Percentiles rank a stretch among this genome's conserved stretches.
Conservation (phyloP, 1,140 invertebrate species). For the Drosophila murphyi region DNA sequence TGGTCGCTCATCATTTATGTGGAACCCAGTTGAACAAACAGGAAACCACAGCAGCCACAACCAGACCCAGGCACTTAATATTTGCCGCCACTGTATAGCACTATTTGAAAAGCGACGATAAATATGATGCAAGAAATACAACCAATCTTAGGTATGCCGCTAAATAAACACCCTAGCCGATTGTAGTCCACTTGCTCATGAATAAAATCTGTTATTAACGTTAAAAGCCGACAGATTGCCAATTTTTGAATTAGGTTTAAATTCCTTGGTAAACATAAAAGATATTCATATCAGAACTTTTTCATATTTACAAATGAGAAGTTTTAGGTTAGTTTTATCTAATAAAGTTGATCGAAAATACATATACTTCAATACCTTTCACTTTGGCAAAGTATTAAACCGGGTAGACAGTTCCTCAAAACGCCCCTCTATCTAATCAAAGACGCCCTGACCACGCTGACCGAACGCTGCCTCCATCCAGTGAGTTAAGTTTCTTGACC, state of each 20-base stretch:
- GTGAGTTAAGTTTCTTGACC: constrained; percentile 56
- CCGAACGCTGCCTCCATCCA: constrained; percentile 23
- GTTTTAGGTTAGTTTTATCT: too few relatives aligned
- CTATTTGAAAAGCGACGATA: constrained; percentile 11
- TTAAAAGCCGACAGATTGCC: too few relatives aligned
- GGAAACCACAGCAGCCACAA: constrained; percentile 24
- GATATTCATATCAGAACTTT: too few relatives aligned
- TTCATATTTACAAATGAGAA: too few relatives aligned
- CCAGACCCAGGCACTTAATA: constrained; percentile 47
- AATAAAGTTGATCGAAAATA: too few relatives aligned
- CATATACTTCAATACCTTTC: too few relatives aligned
- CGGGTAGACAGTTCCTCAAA: constrained; percentile 47
- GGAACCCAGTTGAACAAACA: background rate
- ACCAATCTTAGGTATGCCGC: background rate
- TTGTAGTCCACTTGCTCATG: background rate
- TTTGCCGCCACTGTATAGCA: constrained; percentile 65
- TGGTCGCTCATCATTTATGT: constrained; percentile 71
- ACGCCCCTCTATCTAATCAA: constrained; percentile 54
- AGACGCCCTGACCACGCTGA: constrained; percentile 41
- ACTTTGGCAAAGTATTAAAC: constrained; percentile 36
- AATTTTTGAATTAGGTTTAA: too few relatives aligned
- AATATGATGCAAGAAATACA: background rate
- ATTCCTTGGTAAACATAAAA: too few relatives aligned
- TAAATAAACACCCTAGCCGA: background rate
- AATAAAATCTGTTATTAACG: too few relatives aligned